A percentile compares a stretch with the other conserved stretches of the same genome.
These are phyloP conservation scores for Callyntrura guangdongensis DNA, from an alignment of 2,888 invertebrate genomes.

Conservation along the genomic window DNA sequence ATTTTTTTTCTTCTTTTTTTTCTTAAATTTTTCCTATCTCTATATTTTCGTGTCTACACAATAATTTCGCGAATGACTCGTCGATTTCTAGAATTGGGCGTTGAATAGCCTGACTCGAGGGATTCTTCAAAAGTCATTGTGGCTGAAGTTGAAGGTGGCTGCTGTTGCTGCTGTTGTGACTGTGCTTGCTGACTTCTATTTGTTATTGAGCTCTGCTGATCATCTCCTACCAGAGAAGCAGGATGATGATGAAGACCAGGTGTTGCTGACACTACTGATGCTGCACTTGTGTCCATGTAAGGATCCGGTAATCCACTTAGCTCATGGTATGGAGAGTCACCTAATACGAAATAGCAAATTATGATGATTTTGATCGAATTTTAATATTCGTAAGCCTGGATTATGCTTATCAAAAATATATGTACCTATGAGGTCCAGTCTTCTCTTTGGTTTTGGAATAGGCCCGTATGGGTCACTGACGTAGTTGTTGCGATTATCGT, in stretches of 20 bases:
- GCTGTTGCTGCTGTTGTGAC: conserved; percentile 85
- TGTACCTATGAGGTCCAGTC: conserved; percentile 95
- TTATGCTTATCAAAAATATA: not conserved
- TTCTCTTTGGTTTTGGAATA: conserved; percentile 95
- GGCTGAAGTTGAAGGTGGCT: conserved; percentile 91
- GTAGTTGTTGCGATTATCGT: conserved; percentile 84
- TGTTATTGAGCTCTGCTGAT: conserved; percentile 78
- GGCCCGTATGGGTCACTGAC: conserved; percentile 92
- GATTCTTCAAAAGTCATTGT: conserved; percentile 97
- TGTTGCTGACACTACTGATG: conserved; percentile 76
- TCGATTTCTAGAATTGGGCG: conserved; percentile 96
- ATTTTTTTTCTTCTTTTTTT: not conserved
- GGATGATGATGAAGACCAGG: conserved; percentile 61
- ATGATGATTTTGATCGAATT: conserved; percentile 77
- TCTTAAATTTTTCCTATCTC: not conserved
- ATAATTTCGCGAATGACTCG: conserved; percentile 98
- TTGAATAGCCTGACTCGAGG: conserved; percentile 96
- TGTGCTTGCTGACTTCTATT: conserved; percentile 72
- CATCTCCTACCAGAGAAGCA: conserved; percentile 66
- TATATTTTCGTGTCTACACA: conserved; percentile 87
- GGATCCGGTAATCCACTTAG: conserved; percentile 96
- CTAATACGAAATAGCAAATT: conserved; percentile 58
- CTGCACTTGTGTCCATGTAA: conserved; percentile 89
- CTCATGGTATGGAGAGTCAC: conserved; percentile 97
- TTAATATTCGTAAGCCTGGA: not conserved